Base-by-base conservation (phyloP, 2,113 vertebrate genomes). In the Anser cygnoides region DNA sequence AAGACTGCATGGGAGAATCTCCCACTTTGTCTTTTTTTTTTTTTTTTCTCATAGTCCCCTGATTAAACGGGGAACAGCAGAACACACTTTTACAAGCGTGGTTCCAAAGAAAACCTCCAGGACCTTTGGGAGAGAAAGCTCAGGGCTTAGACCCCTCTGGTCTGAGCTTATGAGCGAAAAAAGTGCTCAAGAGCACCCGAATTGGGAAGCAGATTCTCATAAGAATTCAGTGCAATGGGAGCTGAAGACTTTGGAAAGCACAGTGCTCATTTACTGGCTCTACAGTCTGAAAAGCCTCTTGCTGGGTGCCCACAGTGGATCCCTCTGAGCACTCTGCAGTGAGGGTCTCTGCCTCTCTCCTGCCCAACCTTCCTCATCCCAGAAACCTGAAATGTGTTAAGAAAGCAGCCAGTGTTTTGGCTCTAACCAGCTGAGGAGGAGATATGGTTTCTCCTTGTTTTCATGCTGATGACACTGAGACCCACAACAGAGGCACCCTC, bases 1-100 rank as follows among this genome's bases (percentile, higher is more conserved):
- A 39, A 46, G 75, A 16, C 7, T 16, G 18, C 2, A 1, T 5
- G 68, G 66, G 71, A 82, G 67, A 33, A 13, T 26, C 67, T 44
- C 73, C 44, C 35, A 20, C 49, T 0, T 0, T 5, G 21, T 28
- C 54, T 37, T 37, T 52, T 20, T 46, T 43, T n/a, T 20, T 43
- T 43, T n/a, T 43, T 43, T n/a, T 54, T 20, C 52, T 14, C 19
- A 19, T n/a, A 28, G 35, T 9, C 25, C 14, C 49, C 26, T 18
- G 25, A 29, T 18, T 50, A 65, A 25, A 39, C 6, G 7, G 62
- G 37, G 62, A 43, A 65, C 22, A 26, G 26, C 26, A 29, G 37
- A 39, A 54, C 13, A 35, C 19, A n/a, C 23, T n/a, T 28, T 28
- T 37, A 50, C 29, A 37, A 54, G 14, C 5, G 29, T 23, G 49